Evolutionary conservation across 2,113 vertebrate genomes (phyloP), one percentile per base, ranked within the genome.

Genomic region (Clinocottus analis): DNA sequence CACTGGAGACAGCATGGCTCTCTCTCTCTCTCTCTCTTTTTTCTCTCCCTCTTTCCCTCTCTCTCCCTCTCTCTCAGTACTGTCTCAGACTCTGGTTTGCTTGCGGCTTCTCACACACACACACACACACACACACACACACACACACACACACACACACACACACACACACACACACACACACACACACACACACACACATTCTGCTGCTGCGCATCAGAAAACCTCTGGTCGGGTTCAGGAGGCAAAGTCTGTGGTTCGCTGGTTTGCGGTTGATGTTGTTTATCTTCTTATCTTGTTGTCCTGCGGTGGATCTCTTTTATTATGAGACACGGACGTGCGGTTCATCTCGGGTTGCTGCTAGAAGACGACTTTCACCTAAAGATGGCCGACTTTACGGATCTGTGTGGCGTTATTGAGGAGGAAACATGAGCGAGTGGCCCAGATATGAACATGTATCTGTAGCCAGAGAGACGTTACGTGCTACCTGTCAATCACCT

Each of bases 1-100:
- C 72, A 78, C 83, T 35, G 79, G 79, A 79, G 79, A 87, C 67
- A 63, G 81, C 53, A 4, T 68, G 73, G 69, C 72, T 62, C 61
- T 85, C 77, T 83, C 82, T 83, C 82, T 45, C 86, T 87, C 83
- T 81, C 80, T 90, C 87, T 83, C 82, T 45, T 85, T 87, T 87
- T 81, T 82, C 80, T 90, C 86, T 81, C 85, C 58, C 63, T 27
- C 61, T 29, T 49, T 53, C 6, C 72, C 33, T 68, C 73, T 69
- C 72, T 62, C 61, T 85, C 77, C 81, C 82, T 83, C 86, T 87
- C 83, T 83, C 81, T 90, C 87, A 89, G 88, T 72, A 73, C 82
- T 87, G 80, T 82, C 85, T 62, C 65, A 27, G 55, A 27, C 56
- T 49, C 37, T 69, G 25, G 43, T 77, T 53, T 13, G 58, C 60